phyloP scores from a whole-genome alignment of 2,113 vertebrate genomes.

The Caranx melampygus region DNA sequence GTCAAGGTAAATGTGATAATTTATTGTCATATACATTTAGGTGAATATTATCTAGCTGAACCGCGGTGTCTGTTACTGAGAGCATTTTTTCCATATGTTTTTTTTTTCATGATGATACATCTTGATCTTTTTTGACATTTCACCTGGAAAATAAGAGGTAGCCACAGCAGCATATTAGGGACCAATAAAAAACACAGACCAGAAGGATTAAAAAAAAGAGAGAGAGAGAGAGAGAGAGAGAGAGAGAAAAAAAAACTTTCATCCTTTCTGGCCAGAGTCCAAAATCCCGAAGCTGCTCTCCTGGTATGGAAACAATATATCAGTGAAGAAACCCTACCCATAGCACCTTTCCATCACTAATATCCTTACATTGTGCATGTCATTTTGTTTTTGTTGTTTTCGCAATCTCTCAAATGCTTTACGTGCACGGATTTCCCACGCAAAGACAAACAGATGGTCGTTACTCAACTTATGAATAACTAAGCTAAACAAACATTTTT shows the following conservation, averaged over 20 bases:
- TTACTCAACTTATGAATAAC: constrained; percentile 44
- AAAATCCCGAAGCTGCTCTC: constrained; percentile 5
- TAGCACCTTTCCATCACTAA: constrained; percentile 58
- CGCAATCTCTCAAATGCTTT: constrained; percentile 73
- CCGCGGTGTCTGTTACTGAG: too few relatives aligned
- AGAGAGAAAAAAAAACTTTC: neutral
- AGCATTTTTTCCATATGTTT: too few relatives aligned
- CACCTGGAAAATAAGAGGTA: neutral
- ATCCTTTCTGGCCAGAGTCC: constrained; percentile 10
- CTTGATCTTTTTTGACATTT: constrained; percentile 7
- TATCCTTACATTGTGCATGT: constrained; percentile 47
- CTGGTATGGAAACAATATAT: constrained; percentile 33
- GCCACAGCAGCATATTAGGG: constrained; percentile 9
- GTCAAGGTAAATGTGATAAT: neutral
- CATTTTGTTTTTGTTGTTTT: constrained; percentile 56
- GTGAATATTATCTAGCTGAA: neutral
- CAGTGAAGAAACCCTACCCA: constrained; percentile 30
- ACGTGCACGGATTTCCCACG: constrained; percentile 85
- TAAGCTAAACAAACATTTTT: constrained; percentile 64
- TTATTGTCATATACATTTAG: neutral
- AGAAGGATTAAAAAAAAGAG: constrained; percentile 6
- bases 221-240: too few relatives aligned
- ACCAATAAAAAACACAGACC: constrained; percentile 8
- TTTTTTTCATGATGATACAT: neutral
- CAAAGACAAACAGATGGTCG: constrained; percentile 59